phyloP scores from a whole-genome alignment of 2,888 invertebrate species.

The Petrolisthes manimaculis region DNA sequence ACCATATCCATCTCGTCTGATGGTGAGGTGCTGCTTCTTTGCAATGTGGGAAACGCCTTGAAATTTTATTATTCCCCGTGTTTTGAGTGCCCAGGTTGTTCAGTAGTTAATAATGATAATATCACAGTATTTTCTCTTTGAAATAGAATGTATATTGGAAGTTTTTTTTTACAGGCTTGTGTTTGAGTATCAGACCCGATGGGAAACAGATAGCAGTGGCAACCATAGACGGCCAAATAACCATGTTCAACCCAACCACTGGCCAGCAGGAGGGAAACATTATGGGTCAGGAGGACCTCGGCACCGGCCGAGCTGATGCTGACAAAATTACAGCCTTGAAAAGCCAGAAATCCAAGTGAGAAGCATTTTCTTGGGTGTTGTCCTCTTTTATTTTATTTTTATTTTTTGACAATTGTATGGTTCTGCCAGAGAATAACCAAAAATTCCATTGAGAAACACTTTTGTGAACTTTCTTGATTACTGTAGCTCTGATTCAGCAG shows the following conservation, averaged over 20 bases:
- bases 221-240: slow-evolving; percentile 87
- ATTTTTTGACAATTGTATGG: too few relatives aligned
- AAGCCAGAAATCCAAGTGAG: slow-evolving; percentile 85
- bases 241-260: slow-evolving; percentile 79
- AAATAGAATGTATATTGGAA: too few relatives aligned
- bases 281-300: slow-evolving; percentile 91
- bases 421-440: too few relatives aligned
- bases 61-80: too few relatives aligned
- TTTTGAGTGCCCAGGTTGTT: too few relatives aligned
- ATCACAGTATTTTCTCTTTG: too few relatives aligned
- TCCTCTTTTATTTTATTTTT: background rate
- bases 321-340: slow-evolving; percentile 91
- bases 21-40: slow-evolving; percentile 69
- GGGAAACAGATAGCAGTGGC: slow-evolving; percentile 94
- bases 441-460: too few relatives aligned
- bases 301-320: slow-evolving; percentile 83
- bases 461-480: too few relatives aligned
- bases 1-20: slow-evolving; percentile 83
- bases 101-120: too few relatives aligned
- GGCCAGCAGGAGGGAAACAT: slow-evolving; percentile 79
- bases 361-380: slow-evolving; percentile 67
- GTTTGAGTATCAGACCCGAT: slow-evolving; percentile 88
- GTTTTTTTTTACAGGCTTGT: slow-evolving; percentile 76
- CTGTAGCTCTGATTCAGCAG: too few relatives aligned
- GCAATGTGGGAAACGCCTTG: too few relatives aligned